Conservation (phyloP, 2,888 invertebrate genomes). For the Coleophora deauratella region DNA sequence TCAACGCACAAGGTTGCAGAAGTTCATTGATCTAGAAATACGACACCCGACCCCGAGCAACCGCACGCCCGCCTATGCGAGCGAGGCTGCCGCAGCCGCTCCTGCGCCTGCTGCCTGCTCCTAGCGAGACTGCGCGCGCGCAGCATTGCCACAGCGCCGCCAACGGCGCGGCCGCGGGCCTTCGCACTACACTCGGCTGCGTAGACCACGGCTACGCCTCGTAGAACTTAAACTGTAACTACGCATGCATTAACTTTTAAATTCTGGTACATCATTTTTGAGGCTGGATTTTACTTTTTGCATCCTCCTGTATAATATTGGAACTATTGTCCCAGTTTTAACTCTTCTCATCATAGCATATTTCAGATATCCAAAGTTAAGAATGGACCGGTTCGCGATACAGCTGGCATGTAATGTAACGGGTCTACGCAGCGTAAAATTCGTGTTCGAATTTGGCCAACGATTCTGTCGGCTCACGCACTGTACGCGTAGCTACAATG, state of each 20-base stretch:
- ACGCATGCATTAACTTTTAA: too few species aligned
- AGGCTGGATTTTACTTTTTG: too few species aligned
- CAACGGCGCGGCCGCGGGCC: slow-evolving; percentile 19
- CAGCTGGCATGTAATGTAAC: slow-evolving; percentile 2
- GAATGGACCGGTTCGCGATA: too few species aligned
- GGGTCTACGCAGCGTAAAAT: too few species aligned
- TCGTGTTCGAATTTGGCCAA: too few species aligned
- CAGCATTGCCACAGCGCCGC: slow-evolving; percentile 20
- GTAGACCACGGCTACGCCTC: slow-evolving; percentile 23
- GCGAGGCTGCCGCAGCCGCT: slow-evolving; percentile 21
- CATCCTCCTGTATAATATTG: too few species aligned
- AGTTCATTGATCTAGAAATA: slow-evolving; percentile 74
- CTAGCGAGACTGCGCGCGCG: slow-evolving; percentile 10
- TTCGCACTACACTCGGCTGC: slow-evolving; percentile 7
- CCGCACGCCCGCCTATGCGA: slow-evolving; percentile 31
- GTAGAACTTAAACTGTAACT: slow-evolving; percentile 12
- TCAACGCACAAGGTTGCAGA: slow-evolving; percentile 73
- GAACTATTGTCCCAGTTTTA: too few species aligned
- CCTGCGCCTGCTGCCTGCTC: slow-evolving; percentile 15
- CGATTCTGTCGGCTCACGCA: slow-evolving; percentile 41
- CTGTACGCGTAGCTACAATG: slow-evolving; percentile 27
- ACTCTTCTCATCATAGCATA: too few species aligned
- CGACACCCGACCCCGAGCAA: slow-evolving; percentile 63
- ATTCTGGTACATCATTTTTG: too few species aligned
- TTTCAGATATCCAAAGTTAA: too few species aligned